A percentile compares a stretch with the other conserved stretches of the same genome.
phyloP scores from a whole-genome alignment of 2,888 invertebrate species.

The Andrena minutula region DNA sequence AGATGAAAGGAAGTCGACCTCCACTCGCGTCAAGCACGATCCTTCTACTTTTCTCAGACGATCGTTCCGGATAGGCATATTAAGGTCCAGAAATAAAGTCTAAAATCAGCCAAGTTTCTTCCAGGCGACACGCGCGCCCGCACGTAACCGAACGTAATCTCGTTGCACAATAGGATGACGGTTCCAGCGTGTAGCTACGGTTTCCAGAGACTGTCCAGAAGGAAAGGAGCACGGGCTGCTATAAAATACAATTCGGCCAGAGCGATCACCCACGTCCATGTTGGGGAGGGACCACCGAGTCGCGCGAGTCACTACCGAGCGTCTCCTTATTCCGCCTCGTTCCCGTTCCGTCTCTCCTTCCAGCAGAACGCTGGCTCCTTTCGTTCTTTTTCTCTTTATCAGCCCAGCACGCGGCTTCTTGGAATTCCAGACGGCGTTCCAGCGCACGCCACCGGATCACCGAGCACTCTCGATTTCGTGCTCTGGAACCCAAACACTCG shows the following conservation, averaged over 20 bases:
- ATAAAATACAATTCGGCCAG: constrained; percentile 2
- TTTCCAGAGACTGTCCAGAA: constrained; percentile 9
- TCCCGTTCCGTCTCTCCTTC: constrained; percentile 6
- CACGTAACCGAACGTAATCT: no score
- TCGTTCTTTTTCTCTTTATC: constrained; percentile 51
- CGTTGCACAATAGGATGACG: no score
- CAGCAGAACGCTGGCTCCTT: not conserved
- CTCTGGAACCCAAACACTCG: constrained; percentile 69
- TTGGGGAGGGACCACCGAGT: constrained; percentile 20
- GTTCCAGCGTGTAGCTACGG: no score
- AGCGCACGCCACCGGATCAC: constrained; percentile 71
- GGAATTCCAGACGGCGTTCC: constrained; percentile 72
- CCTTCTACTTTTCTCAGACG: no score
- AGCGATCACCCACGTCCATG: constrained; percentile 10
- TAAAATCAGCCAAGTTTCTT: no score
- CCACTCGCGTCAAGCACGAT: no score
- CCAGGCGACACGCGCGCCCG: no score
- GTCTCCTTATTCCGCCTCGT: constrained; percentile 29
- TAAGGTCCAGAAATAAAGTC: no score
- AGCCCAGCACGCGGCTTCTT: constrained; percentile 68
- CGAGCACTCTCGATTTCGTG: constrained; percentile 73
- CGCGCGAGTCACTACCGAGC: constrained; percentile 19
- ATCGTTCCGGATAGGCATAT: no score
- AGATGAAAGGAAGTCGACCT: no score
- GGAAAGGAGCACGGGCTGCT: constrained; percentile 3